A percentile compares a stretch with the other conserved stretches of the same genome.
Evolutionary conservation across 2,797 vertebrate species (phyloP).

Genomic region (Coreius guichenoti): DNA sequence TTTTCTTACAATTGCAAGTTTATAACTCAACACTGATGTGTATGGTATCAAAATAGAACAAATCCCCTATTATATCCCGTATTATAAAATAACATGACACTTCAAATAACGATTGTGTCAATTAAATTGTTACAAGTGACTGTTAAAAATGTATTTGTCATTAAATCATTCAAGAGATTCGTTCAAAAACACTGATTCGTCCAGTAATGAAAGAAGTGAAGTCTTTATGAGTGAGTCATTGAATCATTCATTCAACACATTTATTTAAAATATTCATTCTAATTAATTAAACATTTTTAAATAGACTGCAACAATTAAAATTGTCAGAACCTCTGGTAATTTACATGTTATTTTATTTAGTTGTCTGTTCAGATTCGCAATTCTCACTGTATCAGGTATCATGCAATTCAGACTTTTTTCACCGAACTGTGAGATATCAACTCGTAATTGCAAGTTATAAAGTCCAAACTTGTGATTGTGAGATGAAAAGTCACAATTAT

Average conservation of each 20-base stretch:
- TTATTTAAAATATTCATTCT: no score
- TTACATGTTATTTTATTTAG: no score
- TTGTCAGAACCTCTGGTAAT: no score
- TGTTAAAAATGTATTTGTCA: neutral
- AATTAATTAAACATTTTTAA: no score
- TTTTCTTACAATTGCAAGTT: neutral
- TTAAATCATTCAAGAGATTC: neutral
- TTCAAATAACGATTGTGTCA: neutral
- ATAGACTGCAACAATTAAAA: no score
- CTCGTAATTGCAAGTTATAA: neutral
- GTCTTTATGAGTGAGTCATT: neutral
- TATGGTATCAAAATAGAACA: neutral
- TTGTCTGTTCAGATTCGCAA: no score
- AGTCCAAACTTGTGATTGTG: neutral
- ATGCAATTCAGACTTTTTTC: neutral
- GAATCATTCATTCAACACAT: neutral
- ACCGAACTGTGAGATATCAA: neutral
- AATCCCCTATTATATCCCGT: neutral
- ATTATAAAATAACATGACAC: neutral
- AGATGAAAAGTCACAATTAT: neutral
- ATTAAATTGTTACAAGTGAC: neutral
- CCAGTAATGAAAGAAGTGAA: neutral
- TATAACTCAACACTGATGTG: neutral
- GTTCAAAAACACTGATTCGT: neutral
- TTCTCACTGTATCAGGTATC: no score